Conservation (phyloP, 2,113 vertebrate genomes). For the Hydrolagus affinis region DNA sequence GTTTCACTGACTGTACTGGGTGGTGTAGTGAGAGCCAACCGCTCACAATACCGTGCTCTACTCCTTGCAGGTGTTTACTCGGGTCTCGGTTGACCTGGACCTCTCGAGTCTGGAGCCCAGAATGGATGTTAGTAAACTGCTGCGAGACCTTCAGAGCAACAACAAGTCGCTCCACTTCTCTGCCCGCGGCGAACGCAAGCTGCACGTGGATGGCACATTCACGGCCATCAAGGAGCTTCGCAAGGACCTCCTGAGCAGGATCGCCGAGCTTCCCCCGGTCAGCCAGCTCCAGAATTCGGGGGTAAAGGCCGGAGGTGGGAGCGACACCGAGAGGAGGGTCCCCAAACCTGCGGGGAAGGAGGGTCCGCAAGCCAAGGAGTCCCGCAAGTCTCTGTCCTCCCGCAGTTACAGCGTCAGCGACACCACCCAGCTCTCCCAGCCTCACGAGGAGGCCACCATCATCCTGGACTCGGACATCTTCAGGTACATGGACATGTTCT, state of each 20-base stretch:
- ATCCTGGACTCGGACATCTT: constrained; percentile 19
- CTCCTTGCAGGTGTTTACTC: background rate
- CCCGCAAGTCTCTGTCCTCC: too few relatives aligned
- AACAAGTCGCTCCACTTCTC: background rate
- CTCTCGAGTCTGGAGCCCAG: background rate
- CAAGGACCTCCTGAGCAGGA: background rate
- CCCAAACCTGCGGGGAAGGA: background rate
- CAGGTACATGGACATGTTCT: background rate
- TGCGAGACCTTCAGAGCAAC: background rate
- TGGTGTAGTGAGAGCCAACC: too few relatives aligned
- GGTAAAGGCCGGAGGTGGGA: background rate
- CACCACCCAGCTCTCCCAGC: background rate
- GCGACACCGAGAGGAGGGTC: background rate
- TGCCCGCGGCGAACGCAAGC: background rate
- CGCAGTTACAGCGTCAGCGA: background rate
- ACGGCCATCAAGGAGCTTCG: background rate
- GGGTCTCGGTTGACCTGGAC: background rate
- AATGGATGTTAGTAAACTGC: background rate
- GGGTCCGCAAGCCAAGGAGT: background rate
- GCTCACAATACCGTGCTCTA: background rate
- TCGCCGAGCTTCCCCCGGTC: background rate
- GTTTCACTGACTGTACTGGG: too few relatives aligned
- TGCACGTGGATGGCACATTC: background rate
- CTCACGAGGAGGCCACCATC: background rate
- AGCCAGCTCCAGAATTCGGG: background rate